Conservation (phyloP, 2,888 invertebrate genomes). For the Drosophila pullipes region DNA sequence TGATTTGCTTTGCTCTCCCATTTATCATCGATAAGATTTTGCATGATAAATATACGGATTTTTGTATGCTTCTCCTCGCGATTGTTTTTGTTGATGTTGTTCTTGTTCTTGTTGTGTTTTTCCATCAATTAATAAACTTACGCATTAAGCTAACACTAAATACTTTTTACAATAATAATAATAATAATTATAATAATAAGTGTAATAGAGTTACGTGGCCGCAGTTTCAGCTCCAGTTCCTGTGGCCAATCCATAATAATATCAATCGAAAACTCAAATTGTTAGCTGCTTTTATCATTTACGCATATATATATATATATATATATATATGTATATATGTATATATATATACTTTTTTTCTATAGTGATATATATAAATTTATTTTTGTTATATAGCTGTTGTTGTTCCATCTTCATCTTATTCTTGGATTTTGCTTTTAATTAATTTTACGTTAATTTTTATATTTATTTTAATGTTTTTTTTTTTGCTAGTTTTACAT, state of each 20-base stretch:
- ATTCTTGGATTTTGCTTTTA: constrained; percentile 18
- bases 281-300: constrained; percentile 54
- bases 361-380: constrained; percentile 56
- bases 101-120: constrained; percentile 37
- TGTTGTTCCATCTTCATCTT: constrained; percentile 13
- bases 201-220: constrained; percentile 52
- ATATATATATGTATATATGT: constrained; percentile 23
- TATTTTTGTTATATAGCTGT: constrained; percentile 62
- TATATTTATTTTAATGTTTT: constrained; percentile 12
- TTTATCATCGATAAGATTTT: constrained; percentile 40
- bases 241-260: constrained; percentile 58
- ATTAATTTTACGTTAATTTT: constrained; percentile 16
- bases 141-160: constrained; percentile 83
- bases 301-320: neutral
- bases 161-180: constrained; percentile 82
- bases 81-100: constrained; percentile 43
- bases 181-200: constrained; percentile 59
- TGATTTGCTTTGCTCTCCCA: constrained; percentile 54
- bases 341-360: constrained; percentile 2
- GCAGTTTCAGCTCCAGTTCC: constrained; percentile 40
- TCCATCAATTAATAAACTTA: constrained; percentile 76
- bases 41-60: constrained; percentile 36
- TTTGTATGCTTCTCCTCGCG: constrained; percentile 35
- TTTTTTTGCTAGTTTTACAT: constrained; percentile 62
- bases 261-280: constrained; percentile 64